phyloP scores from a whole-genome alignment of 2,888 invertebrate species.

The Pterostichus madidus region DNA sequence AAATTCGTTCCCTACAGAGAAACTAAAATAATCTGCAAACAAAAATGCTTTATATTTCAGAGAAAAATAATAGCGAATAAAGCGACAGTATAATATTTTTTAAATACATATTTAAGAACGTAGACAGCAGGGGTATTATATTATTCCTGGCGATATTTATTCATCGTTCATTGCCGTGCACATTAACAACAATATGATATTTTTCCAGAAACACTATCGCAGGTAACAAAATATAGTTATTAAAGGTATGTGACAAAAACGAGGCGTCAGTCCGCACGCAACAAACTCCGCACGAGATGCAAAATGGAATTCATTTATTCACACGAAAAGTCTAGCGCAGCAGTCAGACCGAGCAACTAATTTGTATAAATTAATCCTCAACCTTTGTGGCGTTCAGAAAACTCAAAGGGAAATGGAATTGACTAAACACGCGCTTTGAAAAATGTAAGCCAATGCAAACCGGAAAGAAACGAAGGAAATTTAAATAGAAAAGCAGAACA shows the following conservation, averaged over 20 bases:
- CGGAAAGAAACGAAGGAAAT: conserved; percentile 26
- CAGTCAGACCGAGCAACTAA: conserved; percentile 48
- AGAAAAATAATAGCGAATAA: too few species aligned
- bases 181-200: conserved; percentile 23
- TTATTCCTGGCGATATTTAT: conserved; percentile 12
- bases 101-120: conserved; percentile 7
- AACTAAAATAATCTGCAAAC: too few species aligned
- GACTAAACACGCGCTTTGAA: conserved; percentile 46
- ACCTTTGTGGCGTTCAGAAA: conserved; percentile 49
- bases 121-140: conserved; percentile 17
- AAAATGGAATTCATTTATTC: conserved; percentile 48
- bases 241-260: conserved; percentile 60
- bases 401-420: conserved; percentile 42
- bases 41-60: too few species aligned
- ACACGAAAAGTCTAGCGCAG: conserved; percentile 43
- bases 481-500: conserved; percentile 25
- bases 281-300: conserved; percentile 1
- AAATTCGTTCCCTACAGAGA: too few species aligned
- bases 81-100: background rate
- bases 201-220: conserved; percentile 46
- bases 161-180: conserved; percentile 10
- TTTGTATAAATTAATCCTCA: conserved; percentile 55
- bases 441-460: conserved; percentile 41
- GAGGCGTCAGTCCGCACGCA: conserved; percentile 29
- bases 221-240: conserved; percentile 59